These are phyloP conservation scores for Phymanthus crucifer DNA, from an alignment of 92 coral and sea anemone genomes.

Conservation along the genomic window DNA sequence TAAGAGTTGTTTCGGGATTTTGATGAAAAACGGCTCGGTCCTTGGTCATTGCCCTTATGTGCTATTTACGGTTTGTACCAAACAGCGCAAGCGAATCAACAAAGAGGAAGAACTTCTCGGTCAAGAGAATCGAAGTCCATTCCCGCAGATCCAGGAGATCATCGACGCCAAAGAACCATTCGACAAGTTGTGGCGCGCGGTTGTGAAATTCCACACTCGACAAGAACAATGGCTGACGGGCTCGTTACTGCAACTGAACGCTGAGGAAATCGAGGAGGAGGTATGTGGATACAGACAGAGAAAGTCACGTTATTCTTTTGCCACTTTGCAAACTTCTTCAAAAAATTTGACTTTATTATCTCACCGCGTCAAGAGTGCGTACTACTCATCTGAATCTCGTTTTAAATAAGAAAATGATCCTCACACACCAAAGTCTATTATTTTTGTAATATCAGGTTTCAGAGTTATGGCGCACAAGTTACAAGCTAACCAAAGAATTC, in stretches of 20 bases:
- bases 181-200: slow-evolving; percentile 94
- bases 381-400: background rate
- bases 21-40: background rate
- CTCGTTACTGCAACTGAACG: slow-evolving; percentile 68
- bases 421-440: background rate
- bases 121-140: slow-evolving; percentile 75
- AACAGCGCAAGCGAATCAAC: slow-evolving; percentile 87
- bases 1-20: no score
- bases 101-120: slow-evolving; percentile 87
- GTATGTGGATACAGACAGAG: slow-evolving; percentile 48
- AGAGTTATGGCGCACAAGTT: slow-evolving; percentile 91
- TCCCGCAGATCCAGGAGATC: slow-evolving; percentile 92
- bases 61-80: background rate
- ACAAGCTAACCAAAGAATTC: slow-evolving; percentile 92
- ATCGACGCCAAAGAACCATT: slow-evolving; percentile 94
- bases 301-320: no score
- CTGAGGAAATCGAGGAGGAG: slow-evolving; percentile 96
- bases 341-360: no score
- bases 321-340: no score
- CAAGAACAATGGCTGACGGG: slow-evolving; percentile 91
- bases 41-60: background rate
- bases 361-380: background rate
- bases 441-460: slow-evolving; percentile 62
- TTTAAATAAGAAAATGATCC: background rate
- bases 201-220: slow-evolving; percentile 80